Percentiles rank a stretch among this genome's conserved stretches.
Evolutionary conservation across 1,140 invertebrate genomes (phyloP).

Genomic region (Daktulosphaira vitifoliae): DNA sequence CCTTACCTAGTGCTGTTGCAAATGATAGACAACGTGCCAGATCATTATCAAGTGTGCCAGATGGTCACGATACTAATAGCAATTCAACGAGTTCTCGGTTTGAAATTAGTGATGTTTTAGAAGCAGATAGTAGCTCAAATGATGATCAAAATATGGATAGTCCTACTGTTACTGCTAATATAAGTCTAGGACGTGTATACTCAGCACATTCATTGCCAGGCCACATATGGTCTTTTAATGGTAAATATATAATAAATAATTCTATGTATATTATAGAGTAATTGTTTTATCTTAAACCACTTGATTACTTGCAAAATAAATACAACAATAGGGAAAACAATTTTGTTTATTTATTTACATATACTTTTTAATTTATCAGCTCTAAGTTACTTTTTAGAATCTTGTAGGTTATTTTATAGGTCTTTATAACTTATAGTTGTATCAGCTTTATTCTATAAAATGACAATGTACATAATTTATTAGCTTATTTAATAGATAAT

Average conservation of each 20-base stretch:
- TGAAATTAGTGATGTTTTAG: conserved; percentile 53
- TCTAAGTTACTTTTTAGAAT: too few relatives aligned
- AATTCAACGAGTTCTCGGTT: conserved; percentile 41
- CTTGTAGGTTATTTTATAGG: too few relatives aligned
- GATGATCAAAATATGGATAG: conserved; percentile 45
- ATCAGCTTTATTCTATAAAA: too few relatives aligned
- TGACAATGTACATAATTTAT: too few relatives aligned
- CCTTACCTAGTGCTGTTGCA: conserved; percentile 60
- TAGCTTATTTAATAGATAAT: too few relatives aligned
- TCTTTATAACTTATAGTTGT: too few relatives aligned
- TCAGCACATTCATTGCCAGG: conserved; percentile 80
- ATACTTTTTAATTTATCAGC: too few relatives aligned
- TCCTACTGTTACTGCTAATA: conserved; percentile 41
- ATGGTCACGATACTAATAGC: conserved; percentile 43
- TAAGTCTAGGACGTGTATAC: conserved; percentile 59
- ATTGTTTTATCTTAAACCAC: too few relatives aligned
- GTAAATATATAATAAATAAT: conserved; percentile 51
- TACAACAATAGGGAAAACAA: not conserved
- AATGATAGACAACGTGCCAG: conserved; percentile 64
- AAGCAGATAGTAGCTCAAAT: conserved; percentile 51
- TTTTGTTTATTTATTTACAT: too few relatives aligned
- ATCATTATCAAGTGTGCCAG: conserved; percentile 73
- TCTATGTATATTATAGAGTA: not conserved
- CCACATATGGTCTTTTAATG: conserved; percentile 83
- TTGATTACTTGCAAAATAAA: too few relatives aligned